Evolutionary conservation across 2,888 invertebrate species (phyloP).

Genomic region (Chesias legatella): DNA sequence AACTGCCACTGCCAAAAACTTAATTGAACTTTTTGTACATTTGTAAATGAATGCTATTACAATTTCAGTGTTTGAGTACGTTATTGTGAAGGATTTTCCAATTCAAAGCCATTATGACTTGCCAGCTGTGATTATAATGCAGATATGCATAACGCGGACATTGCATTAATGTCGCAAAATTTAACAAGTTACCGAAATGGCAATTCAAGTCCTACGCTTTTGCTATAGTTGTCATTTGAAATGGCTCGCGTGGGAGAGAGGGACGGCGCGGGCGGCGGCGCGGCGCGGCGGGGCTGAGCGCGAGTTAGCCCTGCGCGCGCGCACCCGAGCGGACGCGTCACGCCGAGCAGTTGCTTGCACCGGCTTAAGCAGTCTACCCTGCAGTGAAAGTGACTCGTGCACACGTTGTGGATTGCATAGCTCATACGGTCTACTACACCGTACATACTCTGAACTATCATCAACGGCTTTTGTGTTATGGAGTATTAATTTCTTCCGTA

Average conservation of each 20-base stretch:
- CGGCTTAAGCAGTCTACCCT: slow-evolving; percentile 32
- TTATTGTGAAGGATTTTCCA: not conserved
- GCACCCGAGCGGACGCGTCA: slow-evolving; percentile 55
- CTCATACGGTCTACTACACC: slow-evolving; percentile 21
- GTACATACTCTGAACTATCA: slow-evolving; percentile 19
- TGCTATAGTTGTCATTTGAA: slow-evolving; percentile 50
- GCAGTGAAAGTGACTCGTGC: slow-evolving; percentile 66
- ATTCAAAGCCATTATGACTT: not conserved
- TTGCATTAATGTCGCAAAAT: slow-evolving; percentile 23
- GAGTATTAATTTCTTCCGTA: slow-evolving; percentile 29
- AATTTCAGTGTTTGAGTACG: no score
- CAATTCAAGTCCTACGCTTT: slow-evolving; percentile 63
- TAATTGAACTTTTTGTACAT: no score
- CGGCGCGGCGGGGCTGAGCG: slow-evolving; percentile 34
- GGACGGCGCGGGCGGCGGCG: slow-evolving; percentile 43
- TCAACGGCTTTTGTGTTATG: slow-evolving; percentile 17
- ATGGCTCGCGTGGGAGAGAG: slow-evolving; percentile 58
- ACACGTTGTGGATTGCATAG: slow-evolving; percentile 29
- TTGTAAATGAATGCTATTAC: no score
- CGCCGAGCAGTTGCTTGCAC: slow-evolving; percentile 28
- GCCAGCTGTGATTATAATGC: no score
- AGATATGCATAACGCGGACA: slow-evolving; percentile 2
- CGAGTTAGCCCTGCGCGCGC: slow-evolving; percentile 70
- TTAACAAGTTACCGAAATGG: slow-evolving; percentile 63
- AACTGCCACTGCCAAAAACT: no score